Evolutionary conservation across 1,140 invertebrate species (phyloP), one percentile per base, ranked within the genome.

Genomic region (Brachionus rubens): DNA sequence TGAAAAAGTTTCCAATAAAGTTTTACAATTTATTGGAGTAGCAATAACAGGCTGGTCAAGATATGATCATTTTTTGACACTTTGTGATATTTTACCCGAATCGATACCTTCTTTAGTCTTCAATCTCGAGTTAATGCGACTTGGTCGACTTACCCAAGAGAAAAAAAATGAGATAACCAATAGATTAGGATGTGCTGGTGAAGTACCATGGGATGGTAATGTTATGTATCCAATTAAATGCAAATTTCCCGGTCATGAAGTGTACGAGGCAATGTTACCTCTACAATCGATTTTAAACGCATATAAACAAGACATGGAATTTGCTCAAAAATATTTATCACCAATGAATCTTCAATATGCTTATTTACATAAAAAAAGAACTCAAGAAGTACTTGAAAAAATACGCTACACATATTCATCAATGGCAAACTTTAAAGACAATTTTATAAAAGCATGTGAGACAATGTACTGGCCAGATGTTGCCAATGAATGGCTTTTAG

Each of bases 31-130:
- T 76, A 82, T 86, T 72, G 89, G 89, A 4, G 83, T 86, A 67
- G 88, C 85, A 0, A 80, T 91, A 10, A 90, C 89, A 24, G 89
- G 90, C 0, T 91, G 90, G 90, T 90, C 90, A 78, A 81, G 78
- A 78, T 96, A 93, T 81, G 93, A 95, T 83, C 95, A 98, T 82
- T 92, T 93, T 86, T 92, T 92, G 3, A 89, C 91, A 0, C 86
- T 97, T 14, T 96, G 93, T 82, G 96, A 99, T 85, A 83, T 96
- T 5, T 83, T 99, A 7, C 90, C 90, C 12, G 86, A 87, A 0
- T 88, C 90, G 2, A 83, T 98, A 70, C 95, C 95, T 6, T 90
- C 90, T 0, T 82, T 92, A 3, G 88, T 87, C 0, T 79, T 90
- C 1, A 89, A 88, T 82, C 82, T 91, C 33, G 77, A 80, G 19